Evolutionary conservation across 2,888 invertebrate species (phyloP).

Genomic region (Agrilus biguttatus): DNA sequence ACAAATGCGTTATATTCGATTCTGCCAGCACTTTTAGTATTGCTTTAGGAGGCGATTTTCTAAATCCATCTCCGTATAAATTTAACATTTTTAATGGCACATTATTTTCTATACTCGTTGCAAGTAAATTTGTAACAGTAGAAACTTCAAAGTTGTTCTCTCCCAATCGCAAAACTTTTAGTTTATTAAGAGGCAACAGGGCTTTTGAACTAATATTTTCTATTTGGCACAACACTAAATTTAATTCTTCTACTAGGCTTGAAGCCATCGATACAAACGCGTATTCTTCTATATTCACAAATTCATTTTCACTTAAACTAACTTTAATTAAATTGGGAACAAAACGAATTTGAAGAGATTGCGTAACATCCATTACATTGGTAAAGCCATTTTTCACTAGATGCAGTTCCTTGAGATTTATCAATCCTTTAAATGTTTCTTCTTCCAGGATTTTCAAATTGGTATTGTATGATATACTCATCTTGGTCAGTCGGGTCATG

Average conservation of each 20-base stretch:
- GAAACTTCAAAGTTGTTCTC: constrained; percentile 38
- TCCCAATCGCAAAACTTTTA: constrained; percentile 35
- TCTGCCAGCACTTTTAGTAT: constrained; percentile 36
- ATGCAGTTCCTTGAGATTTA: constrained; percentile 34
- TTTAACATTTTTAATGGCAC: constrained; percentile 35
- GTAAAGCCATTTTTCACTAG: constrained; percentile 41
- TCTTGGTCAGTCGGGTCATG: constrained; percentile 32
- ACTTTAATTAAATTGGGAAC: constrained; percentile 35
- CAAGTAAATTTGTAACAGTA: constrained; percentile 32
- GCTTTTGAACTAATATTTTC: constrained; percentile 37
- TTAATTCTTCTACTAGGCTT: constrained; percentile 31
- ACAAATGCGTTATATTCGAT: constrained; percentile 35
- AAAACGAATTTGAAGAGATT: constrained; percentile 29
- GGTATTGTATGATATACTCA: constrained; percentile 42
- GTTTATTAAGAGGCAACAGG: constrained; percentile 32
- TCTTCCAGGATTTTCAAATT: constrained; percentile 31
- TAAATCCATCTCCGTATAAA: constrained; percentile 38
- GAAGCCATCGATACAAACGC: constrained; percentile 36
- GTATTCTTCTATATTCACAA: constrained; percentile 30
- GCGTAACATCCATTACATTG: constrained; percentile 31
- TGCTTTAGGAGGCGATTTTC: constrained; percentile 33
- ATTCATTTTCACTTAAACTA: constrained; percentile 39
- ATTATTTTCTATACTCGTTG: constrained; percentile 23
- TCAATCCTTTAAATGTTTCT: constrained; percentile 36
- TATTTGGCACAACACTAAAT: constrained; percentile 38